Conservation (phyloP, 2,113 vertebrate genomes). For the Vulpes lagopus region DNA sequence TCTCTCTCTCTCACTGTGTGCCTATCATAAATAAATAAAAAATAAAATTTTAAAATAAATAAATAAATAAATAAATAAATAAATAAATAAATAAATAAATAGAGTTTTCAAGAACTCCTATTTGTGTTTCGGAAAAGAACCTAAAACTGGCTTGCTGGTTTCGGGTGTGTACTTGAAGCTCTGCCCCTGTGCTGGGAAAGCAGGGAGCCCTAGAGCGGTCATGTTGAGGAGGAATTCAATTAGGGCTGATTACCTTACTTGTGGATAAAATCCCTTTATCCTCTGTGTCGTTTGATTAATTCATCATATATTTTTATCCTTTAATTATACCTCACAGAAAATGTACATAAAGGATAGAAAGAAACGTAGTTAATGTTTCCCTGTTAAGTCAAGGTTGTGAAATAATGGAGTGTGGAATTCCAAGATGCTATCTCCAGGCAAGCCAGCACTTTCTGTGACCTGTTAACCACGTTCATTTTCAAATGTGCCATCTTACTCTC, state of each 20-base stretch:
- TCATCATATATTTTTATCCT: slow-evolving; percentile 56
- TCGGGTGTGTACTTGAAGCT: slow-evolving; percentile 69
- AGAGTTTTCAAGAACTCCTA: slow-evolving; percentile 74
- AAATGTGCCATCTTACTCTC: slow-evolving; percentile 35
- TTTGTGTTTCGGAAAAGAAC: slow-evolving; percentile 76
- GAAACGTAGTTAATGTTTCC: slow-evolving; percentile 16
- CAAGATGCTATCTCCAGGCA: background rate
- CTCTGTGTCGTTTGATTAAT: slow-evolving; percentile 54
- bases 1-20: no score
- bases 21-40: no score
- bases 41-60: no score
- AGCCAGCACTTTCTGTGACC: slow-evolving; percentile 38
- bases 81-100: background rate
- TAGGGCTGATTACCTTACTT: slow-evolving; percentile 29
- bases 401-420: slow-evolving; percentile 34
- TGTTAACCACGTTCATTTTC: background rate
- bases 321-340: slow-evolving; percentile 12
- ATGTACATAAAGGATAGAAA: background rate
- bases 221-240: slow-evolving; percentile 73
- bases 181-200: slow-evolving; percentile 69
- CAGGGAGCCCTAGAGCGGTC: slow-evolving; percentile 64
- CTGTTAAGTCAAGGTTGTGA: slow-evolving; percentile 38
- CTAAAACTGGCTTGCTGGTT: slow-evolving; percentile 63
- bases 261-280: background rate
- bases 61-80: no score